Conservation (phyloP, 2,113 vertebrate genomes). For the Plotosus lineatus region DNA sequence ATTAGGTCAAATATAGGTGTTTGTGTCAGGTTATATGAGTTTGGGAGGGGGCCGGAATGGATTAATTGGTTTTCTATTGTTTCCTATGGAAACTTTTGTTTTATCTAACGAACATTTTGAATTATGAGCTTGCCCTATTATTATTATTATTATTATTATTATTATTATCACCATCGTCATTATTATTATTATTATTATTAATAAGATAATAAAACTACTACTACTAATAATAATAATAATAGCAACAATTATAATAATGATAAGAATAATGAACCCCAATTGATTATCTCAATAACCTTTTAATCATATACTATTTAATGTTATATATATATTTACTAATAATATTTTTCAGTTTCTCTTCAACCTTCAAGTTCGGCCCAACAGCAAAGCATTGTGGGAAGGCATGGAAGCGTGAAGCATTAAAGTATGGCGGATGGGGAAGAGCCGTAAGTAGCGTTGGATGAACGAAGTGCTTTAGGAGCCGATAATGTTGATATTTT, state of each 20-base stretch:
- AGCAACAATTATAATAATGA: background rate
- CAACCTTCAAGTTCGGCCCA: conserved; percentile 8
- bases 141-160: no score
- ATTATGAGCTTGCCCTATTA: no score
- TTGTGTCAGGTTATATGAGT: no score
- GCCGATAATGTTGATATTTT: background rate
- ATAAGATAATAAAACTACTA: background rate
- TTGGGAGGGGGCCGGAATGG: no score
- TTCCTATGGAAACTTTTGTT: no score
- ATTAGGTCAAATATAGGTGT: no score
- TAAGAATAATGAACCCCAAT: background rate
- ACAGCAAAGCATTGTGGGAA: conserved; percentile 57
- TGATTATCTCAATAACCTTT: background rate
- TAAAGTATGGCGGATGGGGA: conserved; percentile 96
- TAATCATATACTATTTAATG: background rate
- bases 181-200: background rate
- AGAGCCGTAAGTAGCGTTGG: conserved; percentile 88
- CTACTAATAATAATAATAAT: no score
- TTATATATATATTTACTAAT: background rate
- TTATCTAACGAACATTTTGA: no score
- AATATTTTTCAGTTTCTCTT: background rate
- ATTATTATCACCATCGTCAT: no score
- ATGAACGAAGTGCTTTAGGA: conserved; percentile 42
- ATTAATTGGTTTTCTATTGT: no score
- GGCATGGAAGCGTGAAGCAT: conserved; percentile 80